These are phyloP conservation scores for Brachyhypopomus occidentalis DNA, from an alignment of 2,113 vertebrate genomes.

Conservation along the genomic window DNA sequence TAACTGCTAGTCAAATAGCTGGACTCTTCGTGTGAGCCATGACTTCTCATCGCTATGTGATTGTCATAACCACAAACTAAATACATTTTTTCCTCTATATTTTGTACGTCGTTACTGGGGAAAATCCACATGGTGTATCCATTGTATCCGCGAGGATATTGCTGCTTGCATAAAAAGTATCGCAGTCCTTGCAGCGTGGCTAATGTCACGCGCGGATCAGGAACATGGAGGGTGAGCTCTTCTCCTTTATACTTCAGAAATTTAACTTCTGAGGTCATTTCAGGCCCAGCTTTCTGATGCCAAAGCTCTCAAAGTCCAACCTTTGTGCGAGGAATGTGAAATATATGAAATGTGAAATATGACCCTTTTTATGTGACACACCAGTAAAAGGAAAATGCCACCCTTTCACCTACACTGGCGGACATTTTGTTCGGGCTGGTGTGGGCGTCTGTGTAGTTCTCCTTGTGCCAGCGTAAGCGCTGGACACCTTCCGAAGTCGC, in stretches of 20 bases:
- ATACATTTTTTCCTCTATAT: too few relatives aligned
- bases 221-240: constrained; percentile 8
- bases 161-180: too few relatives aligned
- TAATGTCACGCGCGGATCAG: background rate
- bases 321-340: background rate
- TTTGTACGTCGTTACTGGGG: too few relatives aligned
- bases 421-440: background rate
- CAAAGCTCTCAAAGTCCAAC: background rate
- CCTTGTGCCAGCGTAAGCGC: background rate
- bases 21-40: background rate
- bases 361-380: background rate
- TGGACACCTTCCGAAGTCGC: background rate
- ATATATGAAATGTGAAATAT: background rate
- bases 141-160: background rate
- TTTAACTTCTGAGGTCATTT: background rate
- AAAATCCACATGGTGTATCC: too few relatives aligned
- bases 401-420: background rate
- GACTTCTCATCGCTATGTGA: too few relatives aligned
- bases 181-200: background rate
- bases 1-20: too few relatives aligned
- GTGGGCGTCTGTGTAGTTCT: background rate
- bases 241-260: background rate
- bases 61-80: too few relatives aligned
- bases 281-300: background rate
- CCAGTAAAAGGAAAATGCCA: background rate